Percentiles rank a stretch among this genome's conserved stretches.
These are phyloP conservation scores for Urocyon cinereoargenteus DNA, from an alignment of 2,797 vertebrate species.

Conservation along the genomic window DNA sequence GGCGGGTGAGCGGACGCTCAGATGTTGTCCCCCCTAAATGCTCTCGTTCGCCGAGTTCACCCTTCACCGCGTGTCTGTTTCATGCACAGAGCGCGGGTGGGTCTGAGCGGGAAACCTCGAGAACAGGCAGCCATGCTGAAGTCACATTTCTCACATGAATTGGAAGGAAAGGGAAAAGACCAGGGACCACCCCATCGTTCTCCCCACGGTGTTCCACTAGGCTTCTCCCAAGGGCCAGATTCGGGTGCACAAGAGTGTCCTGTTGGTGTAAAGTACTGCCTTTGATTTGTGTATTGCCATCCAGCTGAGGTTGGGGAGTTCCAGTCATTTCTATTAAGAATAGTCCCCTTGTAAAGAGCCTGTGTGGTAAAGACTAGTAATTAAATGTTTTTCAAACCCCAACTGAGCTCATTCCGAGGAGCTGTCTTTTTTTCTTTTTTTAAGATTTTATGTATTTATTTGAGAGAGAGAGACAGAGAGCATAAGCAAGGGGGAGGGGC, in stretches of 20 bases:
- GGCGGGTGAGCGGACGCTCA: neutral
- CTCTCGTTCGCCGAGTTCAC: neutral
- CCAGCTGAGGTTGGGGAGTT: neutral
- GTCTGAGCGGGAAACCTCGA: neutral
- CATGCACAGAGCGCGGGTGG: neutral
- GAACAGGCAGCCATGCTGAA: neutral
- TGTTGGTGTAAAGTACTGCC: neutral
- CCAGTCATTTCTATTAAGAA: neutral
- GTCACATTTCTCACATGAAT: neutral
- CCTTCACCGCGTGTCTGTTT: neutral
- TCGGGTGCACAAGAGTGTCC: neutral
- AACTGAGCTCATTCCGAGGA: neutral
- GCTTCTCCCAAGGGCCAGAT: neutral
- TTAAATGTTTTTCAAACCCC: constrained; percentile 28
- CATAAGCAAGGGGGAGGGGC: neutral
- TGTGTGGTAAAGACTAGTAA: neutral
- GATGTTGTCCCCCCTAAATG: neutral
- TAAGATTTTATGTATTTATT: neutral
- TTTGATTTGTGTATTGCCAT: neutral
- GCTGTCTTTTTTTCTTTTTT: neutral
- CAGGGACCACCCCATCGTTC: neutral
- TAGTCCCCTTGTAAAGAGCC: neutral
- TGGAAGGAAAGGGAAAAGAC: neutral
- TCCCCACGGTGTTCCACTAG: neutral
- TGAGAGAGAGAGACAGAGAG: neutral